Base-by-base conservation (phyloP, 1,140 invertebrate species). In the Drosophila ambigua region DNA sequence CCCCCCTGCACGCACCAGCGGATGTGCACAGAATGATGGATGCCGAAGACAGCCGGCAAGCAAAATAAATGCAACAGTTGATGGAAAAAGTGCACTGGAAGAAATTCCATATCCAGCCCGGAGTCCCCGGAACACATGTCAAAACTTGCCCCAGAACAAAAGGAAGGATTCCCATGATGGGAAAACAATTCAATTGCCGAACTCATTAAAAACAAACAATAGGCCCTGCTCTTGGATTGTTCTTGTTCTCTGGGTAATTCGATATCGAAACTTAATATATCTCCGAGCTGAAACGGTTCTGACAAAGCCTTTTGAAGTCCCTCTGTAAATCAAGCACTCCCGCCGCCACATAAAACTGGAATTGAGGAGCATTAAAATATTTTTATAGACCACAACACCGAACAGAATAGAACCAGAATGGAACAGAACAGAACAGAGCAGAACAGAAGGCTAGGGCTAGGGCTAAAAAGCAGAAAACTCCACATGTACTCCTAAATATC, bases 171-270 rank as follows among this genome's bases (percentile, higher is more conserved):
- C 35, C 4, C 11, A 43, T 39, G 24, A 59, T 46, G 55, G 50
- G 58, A 45, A 65, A 51, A 51, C 78, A 87, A 78, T 87, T 20
- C 20, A 20, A 20, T 20, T 78, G 74, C 39, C 55, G 45, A 72
- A 78, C 78, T 87, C 78, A 87, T 87, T 82, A 78, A 82, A 81
- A 61, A 39, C 63, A 68, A 82, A 85, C 82, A 87, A 85, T 68
- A 63, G 74, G 61, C 28, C 54, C 61, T 54, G 35, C 26, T 39
- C 11, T 39, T 48, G 46, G n/a, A 72, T 72, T 83, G 60, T 79
- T 82, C 58, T 67, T 49, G 46, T 44, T 58, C 43, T 39, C 31
- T 35, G 67, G 52, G 76, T 80, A 66, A 87, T 62, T 65, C 20
- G 82, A 85, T 85, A 85, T 51, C 26, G 82, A 78, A 85, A 85